Base-by-base conservation (phyloP, 2,888 invertebrate genomes). In the Drosophila recens region DNA sequence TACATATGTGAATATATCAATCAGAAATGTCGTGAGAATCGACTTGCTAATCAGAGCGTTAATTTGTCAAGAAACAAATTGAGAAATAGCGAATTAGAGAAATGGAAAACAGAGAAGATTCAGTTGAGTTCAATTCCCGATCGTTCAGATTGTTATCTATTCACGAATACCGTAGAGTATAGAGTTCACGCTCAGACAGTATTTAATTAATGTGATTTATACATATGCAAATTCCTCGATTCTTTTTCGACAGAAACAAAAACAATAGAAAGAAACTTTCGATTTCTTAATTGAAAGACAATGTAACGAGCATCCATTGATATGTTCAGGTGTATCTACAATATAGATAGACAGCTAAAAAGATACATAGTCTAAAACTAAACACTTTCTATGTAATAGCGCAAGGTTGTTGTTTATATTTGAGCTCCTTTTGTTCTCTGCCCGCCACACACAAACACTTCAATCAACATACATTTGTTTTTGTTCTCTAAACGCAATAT, bases 391-490 rank as follows among this genome's bases (percentile, higher is more conserved):
- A 65, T 58, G 61, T 15, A 79, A 42, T 34, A 61, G 65, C 66
- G 77, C 76, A 77, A 73, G 84, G 75, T 73, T 79, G 68, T 85
- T 87, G 68, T 76, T 82, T 71, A 78, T 67, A 53, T 49, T 42
- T 8, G 8, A 0, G 63, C 58, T 72, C 62, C 67, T 87, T 84
- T 81, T 81, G 70, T 76, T 52, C 74, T 74, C 61, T 40, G 57
- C 71, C 38, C 13, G n/a, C 4, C 13, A 38, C 58, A n/a, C n/a
- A 61, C 40, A 69, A 67, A 46, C 83, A 65, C 65, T 61, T 36
- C 43, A 49, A 62, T 23, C 38, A 20, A 65, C 68, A 79, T 58
- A 81, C 67, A 70, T 46, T 64, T 63, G 46, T 33, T 76, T 58
- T 57, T 17, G 27, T 30, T 30, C 30, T 30, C 30, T 45, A 62